A percentile compares a stretch with the other conserved stretches of the same genome.
Evolutionary conservation across 2,113 vertebrate species (phyloP).

Genomic region (Furnarius figulus): DNA sequence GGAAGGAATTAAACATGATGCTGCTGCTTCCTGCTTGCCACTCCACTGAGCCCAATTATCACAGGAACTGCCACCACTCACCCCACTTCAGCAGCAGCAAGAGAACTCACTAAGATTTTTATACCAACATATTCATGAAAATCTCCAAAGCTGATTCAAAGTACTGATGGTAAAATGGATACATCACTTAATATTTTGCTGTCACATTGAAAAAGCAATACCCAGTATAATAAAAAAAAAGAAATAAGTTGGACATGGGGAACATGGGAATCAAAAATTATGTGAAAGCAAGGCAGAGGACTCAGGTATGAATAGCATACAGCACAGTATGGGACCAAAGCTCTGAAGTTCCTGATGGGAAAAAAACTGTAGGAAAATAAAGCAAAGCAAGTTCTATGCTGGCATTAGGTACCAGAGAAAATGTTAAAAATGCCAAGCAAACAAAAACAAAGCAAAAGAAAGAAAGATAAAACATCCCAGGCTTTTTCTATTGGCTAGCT

Average conservation of each 20-base stretch:
- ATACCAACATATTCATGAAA: not conserved
- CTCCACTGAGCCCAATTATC: not conserved
- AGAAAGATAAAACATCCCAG: not conserved
- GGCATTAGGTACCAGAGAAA: not conserved
- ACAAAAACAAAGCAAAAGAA: not conserved
- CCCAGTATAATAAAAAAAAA: not conserved
- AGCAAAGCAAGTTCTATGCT: not conserved
- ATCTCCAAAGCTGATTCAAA: not conserved
- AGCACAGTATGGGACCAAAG: not conserved
- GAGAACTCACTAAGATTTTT: not conserved
- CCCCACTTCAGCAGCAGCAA: not conserved
- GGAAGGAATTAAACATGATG: not conserved
- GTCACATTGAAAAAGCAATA: not conserved
- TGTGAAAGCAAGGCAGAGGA: not conserved
- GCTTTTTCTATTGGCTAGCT: not conserved
- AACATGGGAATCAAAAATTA: not conserved
- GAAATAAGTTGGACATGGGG: not conserved
- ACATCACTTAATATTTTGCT: not conserved
- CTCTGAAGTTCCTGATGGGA: not conserved
- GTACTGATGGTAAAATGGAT: not conserved
- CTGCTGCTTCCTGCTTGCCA: not conserved
- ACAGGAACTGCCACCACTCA: not conserved
- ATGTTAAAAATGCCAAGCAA: not conserved
- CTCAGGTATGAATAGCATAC: not conserved
- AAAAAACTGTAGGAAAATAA: not conserved